phyloP scores from a whole-genome alignment of 1,140 invertebrate genomes.

The Heliconius melpomene region DNA sequence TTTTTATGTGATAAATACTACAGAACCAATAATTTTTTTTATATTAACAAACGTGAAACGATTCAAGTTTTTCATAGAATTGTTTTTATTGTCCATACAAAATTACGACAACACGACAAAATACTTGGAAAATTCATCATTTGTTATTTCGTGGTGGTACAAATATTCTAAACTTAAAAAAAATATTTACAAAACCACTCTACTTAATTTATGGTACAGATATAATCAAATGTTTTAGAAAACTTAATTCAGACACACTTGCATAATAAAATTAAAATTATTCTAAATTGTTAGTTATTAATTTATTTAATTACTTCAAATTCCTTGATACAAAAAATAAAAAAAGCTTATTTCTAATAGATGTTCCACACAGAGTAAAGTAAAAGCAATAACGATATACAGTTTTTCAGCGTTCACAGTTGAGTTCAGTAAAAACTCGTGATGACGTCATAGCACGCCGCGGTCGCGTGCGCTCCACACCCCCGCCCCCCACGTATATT shows the following conservation, averaged over 20 bases:
- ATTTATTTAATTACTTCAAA: no score
- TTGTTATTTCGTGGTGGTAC: neutral
- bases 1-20: neutral
- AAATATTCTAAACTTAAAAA: neutral
- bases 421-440: constrained; percentile 62
- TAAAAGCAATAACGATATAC: neutral
- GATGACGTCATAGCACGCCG: constrained; percentile 64
- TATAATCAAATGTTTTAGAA: no score
- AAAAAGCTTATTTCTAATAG: neutral
- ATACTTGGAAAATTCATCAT: neutral
- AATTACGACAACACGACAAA: neutral
- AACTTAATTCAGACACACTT: no score
- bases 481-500: constrained; percentile 39
- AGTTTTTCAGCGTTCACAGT: constrained; percentile 39
- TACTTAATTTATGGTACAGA: no score
- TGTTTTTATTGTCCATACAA: neutral
- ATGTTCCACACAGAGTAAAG: neutral
- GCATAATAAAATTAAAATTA: no score
- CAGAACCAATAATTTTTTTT: neutral
- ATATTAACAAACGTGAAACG: neutral
- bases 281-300: no score
- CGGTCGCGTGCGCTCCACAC: constrained; percentile 52
- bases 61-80: neutral
- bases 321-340: neutral
- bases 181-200: neutral